Evolutionary conservation across 2,797 vertebrate species (phyloP).

Genomic region (Gallinago stenura): DNA sequence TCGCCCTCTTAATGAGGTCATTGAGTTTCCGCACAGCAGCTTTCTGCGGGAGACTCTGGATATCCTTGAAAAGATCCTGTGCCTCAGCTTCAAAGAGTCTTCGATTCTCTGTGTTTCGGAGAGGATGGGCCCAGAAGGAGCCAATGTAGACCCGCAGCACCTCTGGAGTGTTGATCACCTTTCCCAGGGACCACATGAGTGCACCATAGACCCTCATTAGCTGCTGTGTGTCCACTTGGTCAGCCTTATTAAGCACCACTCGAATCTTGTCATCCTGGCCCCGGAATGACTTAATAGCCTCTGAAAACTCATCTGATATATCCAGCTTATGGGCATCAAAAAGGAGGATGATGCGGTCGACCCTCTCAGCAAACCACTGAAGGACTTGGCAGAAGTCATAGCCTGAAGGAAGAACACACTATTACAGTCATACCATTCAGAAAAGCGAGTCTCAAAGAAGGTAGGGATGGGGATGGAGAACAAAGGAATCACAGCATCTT

Average conservation of each 20-base stretch:
- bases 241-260: conserved; percentile 95
- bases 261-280: conserved; percentile 98
- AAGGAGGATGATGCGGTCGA: conserved; percentile 95
- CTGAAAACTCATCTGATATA: conserved; percentile 98
- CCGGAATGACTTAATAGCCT: conserved; percentile 93
- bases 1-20: conserved; percentile 95
- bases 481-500: neutral
- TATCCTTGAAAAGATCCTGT: conserved; percentile 94
- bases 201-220: conserved; percentile 97
- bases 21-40: conserved; percentile 96
- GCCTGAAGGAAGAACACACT: conserved; percentile 76
- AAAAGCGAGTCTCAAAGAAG: neutral
- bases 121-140: conserved; percentile 95
- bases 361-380: conserved; percentile 95
- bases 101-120: conserved; percentile 93
- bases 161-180: conserved; percentile 96
- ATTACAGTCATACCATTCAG: neutral
- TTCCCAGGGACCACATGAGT: conserved; percentile 98
- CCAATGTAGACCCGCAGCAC: conserved; percentile 95
- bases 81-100: conserved; percentile 93
- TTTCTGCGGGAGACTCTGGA: conserved; percentile 93
- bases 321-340: conserved; percentile 98
- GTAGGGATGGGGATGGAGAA: neutral
- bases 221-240: conserved; percentile 98
- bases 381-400: conserved; percentile 96